Evolutionary conservation across 2,888 invertebrate species (phyloP).

Genomic region (Drosophila nr. perissopoda): DNA sequence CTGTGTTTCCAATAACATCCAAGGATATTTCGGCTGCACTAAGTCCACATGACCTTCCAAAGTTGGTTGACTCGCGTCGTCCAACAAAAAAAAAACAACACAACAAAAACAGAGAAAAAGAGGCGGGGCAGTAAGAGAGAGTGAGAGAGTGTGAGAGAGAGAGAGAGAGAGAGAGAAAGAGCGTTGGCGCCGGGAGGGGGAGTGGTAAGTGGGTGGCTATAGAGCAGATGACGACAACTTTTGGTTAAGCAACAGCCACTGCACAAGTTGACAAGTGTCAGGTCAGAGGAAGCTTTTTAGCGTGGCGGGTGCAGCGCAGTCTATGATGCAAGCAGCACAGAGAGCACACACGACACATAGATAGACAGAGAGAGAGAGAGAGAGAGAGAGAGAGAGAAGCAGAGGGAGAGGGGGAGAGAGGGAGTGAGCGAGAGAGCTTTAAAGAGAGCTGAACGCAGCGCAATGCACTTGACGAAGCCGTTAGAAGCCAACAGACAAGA

Average conservation of each 20-base stretch:
- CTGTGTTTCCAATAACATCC: constrained; percentile 70
- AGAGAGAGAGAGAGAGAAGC: constrained; percentile 1
- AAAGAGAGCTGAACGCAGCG: constrained; percentile 24
- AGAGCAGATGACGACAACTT: constrained; percentile 44
- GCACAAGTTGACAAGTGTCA: constrained; percentile 53
- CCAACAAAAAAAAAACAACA: constrained; percentile 3
- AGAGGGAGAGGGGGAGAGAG: constrained; percentile 13
- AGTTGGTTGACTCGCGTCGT: constrained; percentile 78
- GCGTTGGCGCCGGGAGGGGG: background rate
- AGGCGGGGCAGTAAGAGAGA: background rate
- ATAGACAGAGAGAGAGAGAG: constrained; percentile 2
- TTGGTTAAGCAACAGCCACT: constrained; percentile 59
- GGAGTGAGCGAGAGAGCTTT: constrained; percentile 5
- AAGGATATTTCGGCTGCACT: constrained; percentile 78
- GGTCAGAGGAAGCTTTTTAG: constrained; percentile 19
- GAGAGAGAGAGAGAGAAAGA: constrained; percentile 1
- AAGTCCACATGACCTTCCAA: constrained; percentile 81
- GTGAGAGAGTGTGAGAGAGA: background rate
- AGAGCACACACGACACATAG: constrained; percentile 11
- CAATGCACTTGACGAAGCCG: constrained; percentile 58
- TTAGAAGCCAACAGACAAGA: constrained; percentile 51
- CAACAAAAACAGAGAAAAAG: background rate
- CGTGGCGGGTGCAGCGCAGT: constrained; percentile 8
- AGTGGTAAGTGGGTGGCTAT: background rate
- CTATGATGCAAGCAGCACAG: constrained; percentile 43